phyloP scores from a whole-genome alignment of 2,113 vertebrate genomes.

The Epinephelus lanceolatus region DNA sequence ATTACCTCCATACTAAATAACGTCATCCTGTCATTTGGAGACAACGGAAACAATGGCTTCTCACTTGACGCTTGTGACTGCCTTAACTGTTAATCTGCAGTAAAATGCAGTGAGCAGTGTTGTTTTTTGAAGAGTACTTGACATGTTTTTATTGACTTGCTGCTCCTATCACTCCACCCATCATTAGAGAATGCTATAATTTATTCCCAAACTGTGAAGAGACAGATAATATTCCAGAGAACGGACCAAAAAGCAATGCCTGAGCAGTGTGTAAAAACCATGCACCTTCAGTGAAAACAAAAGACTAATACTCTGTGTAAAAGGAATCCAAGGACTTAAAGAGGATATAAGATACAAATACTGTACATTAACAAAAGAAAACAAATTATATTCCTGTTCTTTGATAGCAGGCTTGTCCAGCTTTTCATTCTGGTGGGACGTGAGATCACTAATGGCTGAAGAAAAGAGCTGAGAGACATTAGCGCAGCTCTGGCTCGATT shows the following conservation, averaged over 20 bases:
- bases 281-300: neutral
- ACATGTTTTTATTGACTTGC: constrained; percentile 21
- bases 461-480: constrained; percentile 60
- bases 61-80: neutral
- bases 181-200: constrained; percentile 2
- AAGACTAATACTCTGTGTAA: neutral
- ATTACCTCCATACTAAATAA: constrained; percentile 65
- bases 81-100: constrained; percentile 12
- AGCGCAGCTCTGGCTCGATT: constrained; percentile 68
- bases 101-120: constrained; percentile 3
- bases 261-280: constrained; percentile 6
- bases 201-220: constrained; percentile 9
- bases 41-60: constrained; percentile 37
- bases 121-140: constrained; percentile 16
- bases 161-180: constrained; percentile 12
- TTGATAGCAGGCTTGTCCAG: constrained; percentile 53
- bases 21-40: constrained; percentile 62
- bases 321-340: constrained; percentile 6
- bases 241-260: neutral
- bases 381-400: constrained; percentile 31
- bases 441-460: constrained; percentile 65
- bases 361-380: neutral
- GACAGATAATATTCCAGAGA: constrained; percentile 25
- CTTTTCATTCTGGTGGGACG: constrained; percentile 53
- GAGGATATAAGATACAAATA: neutral